Evolutionary conservation across 2,888 invertebrate species (phyloP).

Genomic region (Chromoteleia sp.): DNA sequence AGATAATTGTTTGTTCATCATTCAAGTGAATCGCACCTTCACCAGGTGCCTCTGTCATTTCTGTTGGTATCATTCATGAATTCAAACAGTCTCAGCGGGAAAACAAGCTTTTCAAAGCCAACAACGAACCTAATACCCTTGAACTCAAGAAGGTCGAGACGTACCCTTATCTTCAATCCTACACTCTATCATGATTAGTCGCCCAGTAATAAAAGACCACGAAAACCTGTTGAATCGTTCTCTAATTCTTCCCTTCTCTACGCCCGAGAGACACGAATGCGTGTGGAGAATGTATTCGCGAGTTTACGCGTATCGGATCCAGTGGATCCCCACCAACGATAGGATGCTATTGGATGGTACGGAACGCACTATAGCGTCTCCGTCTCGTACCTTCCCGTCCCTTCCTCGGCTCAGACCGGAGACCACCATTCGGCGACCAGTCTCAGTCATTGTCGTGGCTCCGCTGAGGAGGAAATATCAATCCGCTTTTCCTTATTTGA

Average conservation of each 20-base stretch:
- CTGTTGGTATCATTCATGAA: neutral
- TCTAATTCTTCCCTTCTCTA: neutral
- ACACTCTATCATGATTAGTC: neutral
- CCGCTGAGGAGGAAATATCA: conserved; percentile 12
- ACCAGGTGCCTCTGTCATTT: neutral
- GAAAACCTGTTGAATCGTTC: neutral
- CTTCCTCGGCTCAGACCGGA: conserved; percentile 41
- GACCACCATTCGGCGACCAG: conserved; percentile 48
- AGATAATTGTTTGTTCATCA: no score
- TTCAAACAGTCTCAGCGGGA: neutral
- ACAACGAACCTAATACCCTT: neutral
- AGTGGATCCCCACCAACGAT: conserved; percentile 54
- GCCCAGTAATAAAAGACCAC: neutral
- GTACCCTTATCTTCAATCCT: neutral
- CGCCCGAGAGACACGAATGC: conserved; percentile 41
- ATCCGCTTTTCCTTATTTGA: no score
- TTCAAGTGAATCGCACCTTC: no score
- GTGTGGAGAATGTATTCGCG: conserved; percentile 47
- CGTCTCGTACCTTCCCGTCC: conserved; percentile 53
- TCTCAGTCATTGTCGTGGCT: conserved; percentile 59
- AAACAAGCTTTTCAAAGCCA: neutral
- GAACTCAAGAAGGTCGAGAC: neutral
- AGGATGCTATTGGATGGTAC: conserved; percentile 59
- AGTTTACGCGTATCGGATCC: conserved; percentile 39
- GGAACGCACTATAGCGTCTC: conserved; percentile 57